Percentiles rank a stretch among this genome's conserved stretches.
These are phyloP conservation scores for Drosophila ohnishii DNA, from an alignment of 1,140 invertebrate species.

Conservation along the genomic window DNA sequence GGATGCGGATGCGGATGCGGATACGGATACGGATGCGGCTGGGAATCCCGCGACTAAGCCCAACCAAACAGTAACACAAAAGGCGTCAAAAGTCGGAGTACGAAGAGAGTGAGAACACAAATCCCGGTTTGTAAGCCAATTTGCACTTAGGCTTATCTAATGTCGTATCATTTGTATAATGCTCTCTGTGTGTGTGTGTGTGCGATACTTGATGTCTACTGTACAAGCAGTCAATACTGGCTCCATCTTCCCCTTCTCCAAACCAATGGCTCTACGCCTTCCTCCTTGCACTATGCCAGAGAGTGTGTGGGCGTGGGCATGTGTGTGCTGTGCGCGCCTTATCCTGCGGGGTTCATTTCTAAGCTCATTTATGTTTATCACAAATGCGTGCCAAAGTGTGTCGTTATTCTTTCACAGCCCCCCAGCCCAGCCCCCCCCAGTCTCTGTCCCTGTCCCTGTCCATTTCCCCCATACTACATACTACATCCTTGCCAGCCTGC, in stretches of 20 bases:
- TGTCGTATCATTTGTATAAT: constrained; percentile 83
- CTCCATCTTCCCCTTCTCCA: background rate
- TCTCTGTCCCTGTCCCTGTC: background rate
- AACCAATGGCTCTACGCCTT: background rate
- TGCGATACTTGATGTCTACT: constrained; percentile 72
- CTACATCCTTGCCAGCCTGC: background rate
- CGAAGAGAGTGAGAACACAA: constrained; percentile 55
- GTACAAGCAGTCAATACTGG: constrained; percentile 48
- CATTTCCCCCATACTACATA: background rate
- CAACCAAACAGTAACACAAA: constrained; percentile 8
- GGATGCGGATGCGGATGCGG: background rate
- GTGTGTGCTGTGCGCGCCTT: constrained; percentile 38
- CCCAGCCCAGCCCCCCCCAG: background rate
- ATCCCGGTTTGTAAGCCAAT: constrained; percentile 83
- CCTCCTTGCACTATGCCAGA: constrained; percentile 42
- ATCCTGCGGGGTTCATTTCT: constrained; percentile 83
- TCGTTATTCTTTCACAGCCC: constrained; percentile 69
- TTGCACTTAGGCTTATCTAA: constrained; percentile 83
- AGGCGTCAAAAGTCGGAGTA: constrained; percentile 12
- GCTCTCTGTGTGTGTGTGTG: constrained; percentile 47
- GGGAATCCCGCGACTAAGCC: constrained; percentile 25
- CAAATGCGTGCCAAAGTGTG: constrained; percentile 83
- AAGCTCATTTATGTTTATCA: constrained; percentile 83
- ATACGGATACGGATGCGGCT: background rate
- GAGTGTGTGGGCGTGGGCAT: constrained; percentile 7